Evolutionary conservation across 2,888 invertebrate species (phyloP).

Genomic region (Ophonus ardosiacus): DNA sequence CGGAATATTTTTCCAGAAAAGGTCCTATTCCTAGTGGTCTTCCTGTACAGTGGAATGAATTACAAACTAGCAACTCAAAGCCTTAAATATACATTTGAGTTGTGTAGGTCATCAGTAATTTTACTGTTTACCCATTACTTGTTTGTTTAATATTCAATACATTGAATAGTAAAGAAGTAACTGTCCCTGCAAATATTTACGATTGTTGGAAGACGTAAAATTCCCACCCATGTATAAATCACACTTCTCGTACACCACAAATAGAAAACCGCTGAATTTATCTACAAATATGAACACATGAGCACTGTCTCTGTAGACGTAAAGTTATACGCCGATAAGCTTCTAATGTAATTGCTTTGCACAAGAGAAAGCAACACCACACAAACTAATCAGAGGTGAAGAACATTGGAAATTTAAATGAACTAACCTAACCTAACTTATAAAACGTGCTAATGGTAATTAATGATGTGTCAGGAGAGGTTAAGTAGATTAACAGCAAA

Average conservation of each 20-base stretch:
- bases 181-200: background rate
- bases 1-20: too few species aligned
- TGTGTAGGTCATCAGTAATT: background rate
- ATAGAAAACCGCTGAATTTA: background rate
- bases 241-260: background rate
- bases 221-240: background rate
- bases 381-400: too few species aligned
- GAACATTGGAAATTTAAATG: too few species aligned
- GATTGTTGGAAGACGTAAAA: background rate
- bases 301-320: too few species aligned
- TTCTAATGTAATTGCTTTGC: background rate
- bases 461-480: background rate
- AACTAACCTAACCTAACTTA: background rate
- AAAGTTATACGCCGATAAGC: background rate
- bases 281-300: too few species aligned
- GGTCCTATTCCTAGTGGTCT: too few species aligned
- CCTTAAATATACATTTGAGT: background rate
- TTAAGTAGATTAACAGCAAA: background rate
- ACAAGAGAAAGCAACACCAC: too few species aligned
- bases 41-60: too few species aligned
- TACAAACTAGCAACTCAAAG: too few species aligned
- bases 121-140: background rate
- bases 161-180: background rate
- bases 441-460: background rate
- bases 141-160: background rate